These are phyloP conservation scores for Jordanella pulchra DNA, from an alignment of 2,797 vertebrate genomes.

Conservation along the genomic window DNA sequence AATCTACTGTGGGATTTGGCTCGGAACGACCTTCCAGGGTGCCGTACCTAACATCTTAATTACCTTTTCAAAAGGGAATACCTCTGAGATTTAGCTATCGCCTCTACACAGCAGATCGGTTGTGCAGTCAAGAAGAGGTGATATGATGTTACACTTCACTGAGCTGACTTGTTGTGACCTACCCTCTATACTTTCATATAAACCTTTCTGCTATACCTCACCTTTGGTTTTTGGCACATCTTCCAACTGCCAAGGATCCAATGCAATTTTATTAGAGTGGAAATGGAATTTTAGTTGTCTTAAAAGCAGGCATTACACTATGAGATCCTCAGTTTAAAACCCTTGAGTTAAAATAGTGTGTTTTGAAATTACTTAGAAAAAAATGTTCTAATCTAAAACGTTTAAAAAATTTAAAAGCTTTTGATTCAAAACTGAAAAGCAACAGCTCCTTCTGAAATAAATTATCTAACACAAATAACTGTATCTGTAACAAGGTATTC, in stretches of 20 bases:
- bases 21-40: constrained; percentile 70
- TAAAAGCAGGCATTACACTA: not conserved
- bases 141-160: constrained; percentile 70
- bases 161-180: constrained; percentile 60
- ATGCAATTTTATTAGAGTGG: not conserved
- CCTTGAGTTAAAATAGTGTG: not conserved
- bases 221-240: constrained; percentile 49
- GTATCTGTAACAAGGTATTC: not conserved
- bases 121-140: constrained; percentile 63
- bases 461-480: not conserved
- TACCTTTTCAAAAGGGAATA: constrained; percentile 71
- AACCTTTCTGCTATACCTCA: constrained; percentile 50
- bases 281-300: not conserved
- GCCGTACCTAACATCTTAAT: constrained; percentile 70
- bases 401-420: not conserved
- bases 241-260: constrained; percentile 12
- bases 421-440: not conserved
- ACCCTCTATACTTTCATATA: constrained; percentile 22
- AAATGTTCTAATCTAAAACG: not conserved
- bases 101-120: constrained; percentile 53
- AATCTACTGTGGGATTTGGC: constrained; percentile 70
- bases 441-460: not conserved
- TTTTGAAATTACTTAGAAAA: not conserved
- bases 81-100: constrained; percentile 65
- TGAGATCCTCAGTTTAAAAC: not conserved